phyloP scores from a whole-genome alignment of 2,113 vertebrate genomes.

The Malurus elegans region DNA sequence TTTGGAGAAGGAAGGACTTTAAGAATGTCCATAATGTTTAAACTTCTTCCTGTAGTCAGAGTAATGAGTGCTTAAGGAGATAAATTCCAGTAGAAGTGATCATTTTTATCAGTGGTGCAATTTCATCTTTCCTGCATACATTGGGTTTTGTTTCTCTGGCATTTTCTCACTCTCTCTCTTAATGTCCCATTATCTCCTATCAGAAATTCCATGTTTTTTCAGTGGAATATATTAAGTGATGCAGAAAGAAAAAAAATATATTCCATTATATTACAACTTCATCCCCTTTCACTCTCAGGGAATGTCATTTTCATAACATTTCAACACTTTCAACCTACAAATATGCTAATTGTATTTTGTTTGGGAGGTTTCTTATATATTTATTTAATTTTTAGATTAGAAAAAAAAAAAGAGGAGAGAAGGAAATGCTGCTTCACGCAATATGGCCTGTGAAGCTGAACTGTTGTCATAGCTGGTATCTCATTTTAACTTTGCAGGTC shows the following conservation, averaged over 20 bases:
- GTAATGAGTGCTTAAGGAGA: neutral
- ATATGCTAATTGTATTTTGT: neutral
- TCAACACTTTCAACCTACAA: neutral
- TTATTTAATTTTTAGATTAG: neutral
- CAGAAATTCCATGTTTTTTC: neutral
- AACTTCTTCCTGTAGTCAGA: neutral
- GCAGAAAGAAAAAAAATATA: neutral
- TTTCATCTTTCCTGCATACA: neutral
- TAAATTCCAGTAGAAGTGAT: neutral
- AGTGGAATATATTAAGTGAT: neutral
- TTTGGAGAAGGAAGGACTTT: neutral
- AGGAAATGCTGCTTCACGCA: constrained; percentile 52
- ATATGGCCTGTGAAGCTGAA: constrained; percentile 42
- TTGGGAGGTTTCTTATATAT: neutral
- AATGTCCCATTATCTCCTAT: neutral
- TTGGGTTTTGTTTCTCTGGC: neutral
- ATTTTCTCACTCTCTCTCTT: neutral
- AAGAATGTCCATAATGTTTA: neutral
- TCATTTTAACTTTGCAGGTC: constrained; percentile 60
- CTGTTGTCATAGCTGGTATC: constrained; percentile 53
- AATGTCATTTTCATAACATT: neutral
- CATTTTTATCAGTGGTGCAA: neutral
- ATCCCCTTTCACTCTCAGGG: neutral
- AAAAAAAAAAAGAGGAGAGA: neutral
- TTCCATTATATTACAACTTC: neutral